Base-by-base conservation (phyloP, 2,113 vertebrate species). In the Forbesichthys papilliferus region DNA sequence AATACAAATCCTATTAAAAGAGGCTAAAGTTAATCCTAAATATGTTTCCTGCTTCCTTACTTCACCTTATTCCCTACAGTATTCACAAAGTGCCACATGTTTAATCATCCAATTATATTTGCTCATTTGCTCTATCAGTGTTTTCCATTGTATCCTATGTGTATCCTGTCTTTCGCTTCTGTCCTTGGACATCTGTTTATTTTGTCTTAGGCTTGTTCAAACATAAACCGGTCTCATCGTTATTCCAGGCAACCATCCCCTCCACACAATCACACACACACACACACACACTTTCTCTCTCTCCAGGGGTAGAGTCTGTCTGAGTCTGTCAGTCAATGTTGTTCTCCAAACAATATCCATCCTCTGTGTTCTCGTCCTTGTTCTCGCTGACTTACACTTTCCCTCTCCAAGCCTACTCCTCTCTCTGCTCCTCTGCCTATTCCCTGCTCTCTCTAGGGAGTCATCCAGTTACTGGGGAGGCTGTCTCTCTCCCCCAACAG, bases 401-500 rank as follows among this genome's bases (percentile, higher is more conserved):
- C 20, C 14, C 48, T 20, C 5, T 20, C 12, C 42, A 11, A 10
- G n/a, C 7, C 2, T 49, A 48, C 14, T 5, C 5, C 42, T 33
- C 54, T 54, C 36, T 54, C 20, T 68, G 12, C 16, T 48, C 1
- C 53, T 36, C 55, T 12, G 27, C 8, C 36, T 42, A 42, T 8
- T 8, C 48, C 1, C 47, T 56, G 1, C 42, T 51, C 14, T 34
- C 52, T 60, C 36, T 13, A 9, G 33, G 46, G 66, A 55, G 60
- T 55, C 75, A 70, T 78, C 53, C 46, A 52, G 68, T 68, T 20
- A 48, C 48, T 27, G 48, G 61, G 46, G 60, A 58, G 42, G 60
- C 48, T 52, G 46, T 53, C 77, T 72, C 83, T 69, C 61, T 83
- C 49, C 53, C 77, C 46, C 62, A 52, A 33, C 68, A 53, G 54